A percentile compares a stretch with the other conserved stretches of the same genome.
These are phyloP conservation scores for Chlorodrepanis virens DNA, from an alignment of 2,113 vertebrate species.

Conservation along the genomic window DNA sequence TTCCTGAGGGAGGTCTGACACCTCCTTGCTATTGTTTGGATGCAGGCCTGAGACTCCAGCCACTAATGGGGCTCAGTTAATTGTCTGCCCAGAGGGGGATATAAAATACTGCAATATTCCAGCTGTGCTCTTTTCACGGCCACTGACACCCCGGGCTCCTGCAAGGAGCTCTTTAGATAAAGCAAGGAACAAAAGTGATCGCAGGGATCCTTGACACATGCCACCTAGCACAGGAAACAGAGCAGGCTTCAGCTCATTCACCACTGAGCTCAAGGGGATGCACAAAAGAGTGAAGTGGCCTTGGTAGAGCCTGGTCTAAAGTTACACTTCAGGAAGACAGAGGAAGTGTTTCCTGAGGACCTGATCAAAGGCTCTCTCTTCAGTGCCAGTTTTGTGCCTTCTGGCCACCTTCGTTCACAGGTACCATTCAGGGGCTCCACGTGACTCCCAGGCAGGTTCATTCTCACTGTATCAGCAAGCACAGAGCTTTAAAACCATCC, in stretches of 20 bases:
- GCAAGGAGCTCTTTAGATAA: conserved; percentile 53
- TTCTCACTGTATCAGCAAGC: background rate
- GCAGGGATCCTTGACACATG: conserved; percentile 38
- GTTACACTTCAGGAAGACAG: conserved; percentile 43
- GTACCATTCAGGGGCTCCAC: background rate
- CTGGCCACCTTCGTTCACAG: background rate
- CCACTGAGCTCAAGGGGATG: conserved; percentile 31
- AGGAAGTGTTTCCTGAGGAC: conserved; percentile 29
- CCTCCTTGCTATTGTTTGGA: background rate
- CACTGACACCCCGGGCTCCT: background rate
- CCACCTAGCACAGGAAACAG: background rate
- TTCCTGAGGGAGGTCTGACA: background rate
- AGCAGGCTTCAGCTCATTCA: conserved; percentile 40
- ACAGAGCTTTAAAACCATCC: background rate
- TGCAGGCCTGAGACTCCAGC: background rate
- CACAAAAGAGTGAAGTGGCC: conserved; percentile 62
- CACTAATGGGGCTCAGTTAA: background rate
- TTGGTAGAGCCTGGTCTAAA: conserved; percentile 46
- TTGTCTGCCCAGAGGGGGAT: background rate
- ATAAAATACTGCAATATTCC: background rate
- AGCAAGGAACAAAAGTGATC: conserved; percentile 48
- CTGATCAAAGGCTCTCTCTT: conserved; percentile 34
- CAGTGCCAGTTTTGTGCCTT: background rate
- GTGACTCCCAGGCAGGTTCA: background rate
- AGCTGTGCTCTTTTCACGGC: conserved; percentile 3